Evolutionary conservation across 2,888 invertebrate species (phyloP).

Genomic region (Chaitophorus viminalis): DNA sequence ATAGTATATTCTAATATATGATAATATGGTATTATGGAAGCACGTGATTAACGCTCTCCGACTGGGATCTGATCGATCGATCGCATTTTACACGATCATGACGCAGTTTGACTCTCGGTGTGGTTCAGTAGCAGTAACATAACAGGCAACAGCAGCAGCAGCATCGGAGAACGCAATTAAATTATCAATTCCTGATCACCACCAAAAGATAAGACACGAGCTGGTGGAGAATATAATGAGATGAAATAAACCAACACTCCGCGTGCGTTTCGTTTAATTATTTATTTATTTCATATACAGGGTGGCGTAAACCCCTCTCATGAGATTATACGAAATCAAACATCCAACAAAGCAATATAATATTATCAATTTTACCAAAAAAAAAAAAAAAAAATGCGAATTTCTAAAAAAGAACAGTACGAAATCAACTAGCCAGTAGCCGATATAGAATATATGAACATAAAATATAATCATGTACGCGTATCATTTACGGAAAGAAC

Average conservation of each 20-base stretch:
- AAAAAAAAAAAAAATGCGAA: no score
- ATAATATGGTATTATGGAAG: not conserved
- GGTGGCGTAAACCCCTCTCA: not conserved
- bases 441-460: no score
- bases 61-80: constrained; percentile 1
- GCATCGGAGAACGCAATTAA: constrained; percentile 41
- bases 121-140: not conserved
- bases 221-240: constrained; percentile 30
- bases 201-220: constrained; percentile 24
- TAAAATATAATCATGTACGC: no score
- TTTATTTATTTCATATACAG: constrained; percentile 33
- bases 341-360: not conserved
- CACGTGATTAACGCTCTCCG: constrained; percentile 11
- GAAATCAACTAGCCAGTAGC: no score
- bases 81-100: constrained; percentile 9
- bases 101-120: not conserved
- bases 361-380: no score
- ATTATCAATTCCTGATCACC: constrained; percentile 51
- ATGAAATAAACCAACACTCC: constrained; percentile 4
- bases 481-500: no score
- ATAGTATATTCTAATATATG: not conserved
- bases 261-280: constrained; percentile 6
- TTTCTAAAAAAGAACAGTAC: no score
- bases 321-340: not conserved
- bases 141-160: not conserved